Conservation (phyloP, 2,888 invertebrate genomes). For the Cephus nigrinus region DNA sequence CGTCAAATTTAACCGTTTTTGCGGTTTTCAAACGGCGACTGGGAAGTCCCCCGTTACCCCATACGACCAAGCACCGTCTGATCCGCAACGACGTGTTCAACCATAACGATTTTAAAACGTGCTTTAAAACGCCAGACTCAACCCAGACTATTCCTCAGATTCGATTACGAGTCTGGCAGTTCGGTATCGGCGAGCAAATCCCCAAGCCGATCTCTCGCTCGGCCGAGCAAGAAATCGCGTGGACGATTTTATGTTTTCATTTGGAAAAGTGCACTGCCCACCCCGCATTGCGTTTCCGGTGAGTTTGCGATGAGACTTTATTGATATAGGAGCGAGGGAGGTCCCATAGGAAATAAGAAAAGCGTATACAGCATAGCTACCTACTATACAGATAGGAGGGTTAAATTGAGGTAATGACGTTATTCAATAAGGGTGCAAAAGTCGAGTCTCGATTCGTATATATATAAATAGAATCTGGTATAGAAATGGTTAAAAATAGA, state of each 20-base stretch:
- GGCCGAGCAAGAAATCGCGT: slow-evolving; percentile 38
- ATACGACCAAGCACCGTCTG: neutral
- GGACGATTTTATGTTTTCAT: slow-evolving; percentile 47
- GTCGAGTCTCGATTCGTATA: neutral
- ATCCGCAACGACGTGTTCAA: neutral
- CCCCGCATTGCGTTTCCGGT: slow-evolving; percentile 21
- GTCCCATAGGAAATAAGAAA: neutral
- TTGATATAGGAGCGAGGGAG: neutral
- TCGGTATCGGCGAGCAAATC: neutral
- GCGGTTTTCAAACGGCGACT: neutral
- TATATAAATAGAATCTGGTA: neutral
- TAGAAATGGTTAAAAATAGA: neutral
- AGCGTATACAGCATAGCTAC: neutral
- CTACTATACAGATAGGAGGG: neutral
- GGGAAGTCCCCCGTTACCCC: neutral
- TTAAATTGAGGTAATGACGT: neutral
- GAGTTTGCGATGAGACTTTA: slow-evolving; percentile 18
- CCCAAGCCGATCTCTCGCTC: slow-evolving; percentile 32
- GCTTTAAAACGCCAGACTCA: neutral
- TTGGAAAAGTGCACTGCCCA: slow-evolving; percentile 43
- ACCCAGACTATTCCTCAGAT: neutral
- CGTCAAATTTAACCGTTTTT: neutral
- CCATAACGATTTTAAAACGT: neutral
- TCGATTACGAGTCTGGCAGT: neutral
- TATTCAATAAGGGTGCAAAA: neutral